A percentile compares a stretch with the other conserved stretches of the same genome.
phyloP scores from a whole-genome alignment of 2,113 vertebrate species.

The Pimephales promelas region DNA sequence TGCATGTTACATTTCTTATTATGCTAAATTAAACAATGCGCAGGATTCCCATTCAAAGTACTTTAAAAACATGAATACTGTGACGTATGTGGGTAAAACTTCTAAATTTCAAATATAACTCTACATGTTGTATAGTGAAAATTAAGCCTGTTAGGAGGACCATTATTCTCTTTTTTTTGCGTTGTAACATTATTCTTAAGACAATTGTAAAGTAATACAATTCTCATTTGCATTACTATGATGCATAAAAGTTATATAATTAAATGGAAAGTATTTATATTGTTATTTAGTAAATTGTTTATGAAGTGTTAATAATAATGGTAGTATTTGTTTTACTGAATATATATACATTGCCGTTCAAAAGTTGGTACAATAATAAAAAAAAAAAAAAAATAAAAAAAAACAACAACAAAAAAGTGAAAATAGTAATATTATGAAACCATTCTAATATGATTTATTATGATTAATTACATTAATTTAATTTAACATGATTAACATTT shows the following conservation, averaged over 20 bases:
- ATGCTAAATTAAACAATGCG: background rate
- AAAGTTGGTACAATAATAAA: too few species aligned
- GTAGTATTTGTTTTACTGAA: too few species aligned
- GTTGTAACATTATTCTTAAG: too few species aligned
- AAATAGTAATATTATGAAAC: background rate
- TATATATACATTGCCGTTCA: too few species aligned
- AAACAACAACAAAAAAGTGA: background rate
- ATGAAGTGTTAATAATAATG: too few species aligned
- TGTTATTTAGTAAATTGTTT: too few species aligned
- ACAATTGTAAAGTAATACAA: background rate
- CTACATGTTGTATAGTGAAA: background rate
- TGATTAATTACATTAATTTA: too few species aligned
- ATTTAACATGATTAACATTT: too few species aligned
- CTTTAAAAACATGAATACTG: background rate
- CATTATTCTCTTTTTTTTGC: too few species aligned
- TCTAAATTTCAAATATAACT: background rate
- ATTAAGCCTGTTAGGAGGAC: background rate
- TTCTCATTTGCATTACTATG: background rate
- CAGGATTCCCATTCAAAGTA: background rate
- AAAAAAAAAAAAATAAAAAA: too few species aligned
- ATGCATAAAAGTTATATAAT: background rate
- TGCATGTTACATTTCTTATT: background rate
- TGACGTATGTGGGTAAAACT: background rate
- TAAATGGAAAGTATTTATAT: too few species aligned
- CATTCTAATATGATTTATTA: too few species aligned